Evolutionary conservation across 1,140 invertebrate genomes (phyloP).

Genomic region (Leptestheria dahalacensis): DNA sequence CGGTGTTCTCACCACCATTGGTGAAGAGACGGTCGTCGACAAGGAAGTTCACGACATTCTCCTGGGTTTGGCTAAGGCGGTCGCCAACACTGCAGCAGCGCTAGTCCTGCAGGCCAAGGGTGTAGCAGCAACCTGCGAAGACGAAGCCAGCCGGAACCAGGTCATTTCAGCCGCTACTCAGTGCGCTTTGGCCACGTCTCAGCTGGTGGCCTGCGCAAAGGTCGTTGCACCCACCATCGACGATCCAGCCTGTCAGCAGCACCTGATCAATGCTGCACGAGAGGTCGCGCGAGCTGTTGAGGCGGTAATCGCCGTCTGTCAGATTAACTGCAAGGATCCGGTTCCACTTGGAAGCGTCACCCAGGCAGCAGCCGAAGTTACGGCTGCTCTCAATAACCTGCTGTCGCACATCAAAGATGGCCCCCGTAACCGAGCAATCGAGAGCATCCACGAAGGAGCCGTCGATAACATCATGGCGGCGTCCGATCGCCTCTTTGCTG

Average conservation of each 20-base stretch:
- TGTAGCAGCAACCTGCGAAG: conserved; percentile 68
- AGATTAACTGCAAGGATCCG: conserved; percentile 48
- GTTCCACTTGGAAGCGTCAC: conserved; percentile 56
- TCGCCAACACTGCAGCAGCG: conserved; percentile 90
- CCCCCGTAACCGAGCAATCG: conserved; percentile 34
- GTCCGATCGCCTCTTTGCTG: conserved; percentile 74
- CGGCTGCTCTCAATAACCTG: conserved; percentile 74
- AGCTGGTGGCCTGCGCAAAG: conserved; percentile 93
- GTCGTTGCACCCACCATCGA: conserved; percentile 71
- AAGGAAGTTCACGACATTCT: conserved; percentile 70
- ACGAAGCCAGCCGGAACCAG: conserved; percentile 47
- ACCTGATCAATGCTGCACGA: conserved; percentile 77
- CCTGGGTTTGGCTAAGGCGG: conserved; percentile 77
- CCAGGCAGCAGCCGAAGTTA: conserved; percentile 72
- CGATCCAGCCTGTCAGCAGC: conserved; percentile 83
- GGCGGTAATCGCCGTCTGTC: conserved; percentile 70
- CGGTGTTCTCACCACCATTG: conserved; percentile 82
- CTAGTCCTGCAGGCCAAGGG: conserved; percentile 88
- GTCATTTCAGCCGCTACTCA: conserved; percentile 91
- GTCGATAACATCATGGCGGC: conserved; percentile 82
- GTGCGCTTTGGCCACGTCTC: conserved; percentile 91
- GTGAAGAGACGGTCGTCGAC: conserved; percentile 64
- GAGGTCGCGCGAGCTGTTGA: conserved; percentile 88
- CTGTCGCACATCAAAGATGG: conserved; percentile 68
- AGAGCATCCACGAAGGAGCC: conserved; percentile 51